These are phyloP conservation scores for Syngnathus floridae DNA, from an alignment of 2,113 vertebrate species.

Conservation along the genomic window DNA sequence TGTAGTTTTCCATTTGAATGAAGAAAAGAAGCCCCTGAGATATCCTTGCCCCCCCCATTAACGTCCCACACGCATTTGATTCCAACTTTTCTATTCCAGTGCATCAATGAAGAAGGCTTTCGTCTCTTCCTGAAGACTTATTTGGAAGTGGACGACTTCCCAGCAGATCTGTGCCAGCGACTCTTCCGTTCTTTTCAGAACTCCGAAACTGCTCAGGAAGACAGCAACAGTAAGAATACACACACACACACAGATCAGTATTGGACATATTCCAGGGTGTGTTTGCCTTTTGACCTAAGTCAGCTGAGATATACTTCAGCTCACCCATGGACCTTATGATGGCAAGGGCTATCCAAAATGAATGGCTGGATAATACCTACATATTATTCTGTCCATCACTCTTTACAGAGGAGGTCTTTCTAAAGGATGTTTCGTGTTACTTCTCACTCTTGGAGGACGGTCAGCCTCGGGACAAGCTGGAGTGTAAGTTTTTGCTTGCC, in stretches of 20 bases:
- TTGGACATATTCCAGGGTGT: background rate
- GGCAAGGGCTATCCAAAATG: background rate
- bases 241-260: background rate
- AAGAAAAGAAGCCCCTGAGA: background rate
- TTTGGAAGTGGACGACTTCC: slow-evolving; percentile 77
- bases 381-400: background rate
- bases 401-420: slow-evolving; percentile 69
- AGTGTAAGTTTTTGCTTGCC: slow-evolving; percentile 73
- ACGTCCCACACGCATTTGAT: background rate
- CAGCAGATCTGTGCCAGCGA: slow-evolving; percentile 71
- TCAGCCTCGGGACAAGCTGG: slow-evolving; percentile 82
- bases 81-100: slow-evolving; percentile 52
- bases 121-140: slow-evolving; percentile 79
- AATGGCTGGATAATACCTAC: too few relatives aligned
- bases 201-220: slow-evolving; percentile 51
- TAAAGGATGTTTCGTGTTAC: slow-evolving; percentile 87
- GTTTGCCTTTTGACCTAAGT: background rate
- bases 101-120: slow-evolving; percentile 80
- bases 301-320: background rate
- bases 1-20: background rate
- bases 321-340: background rate
- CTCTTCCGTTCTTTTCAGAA: slow-evolving; percentile 83
- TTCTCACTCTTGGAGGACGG: slow-evolving; percentile 85
- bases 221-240: slow-evolving; percentile 54
- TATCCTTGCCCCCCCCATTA: background rate